A percentile compares a stretch with the other conserved stretches of the same genome.
These are phyloP conservation scores for Ceryle rudis DNA, from an alignment of 2,797 vertebrate species.

Conservation along the genomic window DNA sequence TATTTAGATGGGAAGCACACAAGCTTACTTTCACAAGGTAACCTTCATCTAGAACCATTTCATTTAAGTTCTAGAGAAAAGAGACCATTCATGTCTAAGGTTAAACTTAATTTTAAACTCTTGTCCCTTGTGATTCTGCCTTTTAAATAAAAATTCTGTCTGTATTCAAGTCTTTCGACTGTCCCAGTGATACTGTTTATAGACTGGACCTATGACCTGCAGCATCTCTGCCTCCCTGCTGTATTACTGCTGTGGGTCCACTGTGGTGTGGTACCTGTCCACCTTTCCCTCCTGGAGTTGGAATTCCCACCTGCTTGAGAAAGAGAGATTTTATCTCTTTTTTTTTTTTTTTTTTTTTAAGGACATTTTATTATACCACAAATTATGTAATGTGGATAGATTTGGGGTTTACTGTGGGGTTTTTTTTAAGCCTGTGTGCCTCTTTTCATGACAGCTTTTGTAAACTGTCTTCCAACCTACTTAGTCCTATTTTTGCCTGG, in stretches of 20 bases:
- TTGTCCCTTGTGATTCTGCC: neutral
- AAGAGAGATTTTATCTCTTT: neutral
- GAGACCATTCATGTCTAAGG: neutral
- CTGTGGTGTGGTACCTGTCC: neutral
- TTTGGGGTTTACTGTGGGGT: neutral
- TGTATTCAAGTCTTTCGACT: neutral
- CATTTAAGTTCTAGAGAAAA: neutral
- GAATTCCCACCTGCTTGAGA: neutral
- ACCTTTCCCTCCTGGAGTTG: neutral
- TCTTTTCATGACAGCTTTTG: neutral
- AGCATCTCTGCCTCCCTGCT: neutral
- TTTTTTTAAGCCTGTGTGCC: neutral
- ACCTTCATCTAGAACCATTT: neutral
- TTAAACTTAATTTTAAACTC: neutral
- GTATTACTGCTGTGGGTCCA: neutral
- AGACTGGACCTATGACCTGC: neutral
- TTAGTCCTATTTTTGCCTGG: slow-evolving; percentile 26
- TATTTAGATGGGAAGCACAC: neutral
- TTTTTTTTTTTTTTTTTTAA: neutral
- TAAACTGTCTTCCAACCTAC: slow-evolving; percentile 11
- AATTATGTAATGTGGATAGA: neutral
- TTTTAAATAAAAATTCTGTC: neutral
- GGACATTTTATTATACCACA: neutral
- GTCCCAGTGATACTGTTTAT: neutral
- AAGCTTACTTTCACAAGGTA: neutral